Percentiles rank a stretch among this genome's conserved stretches.
Conservation (phyloP, 2,797 vertebrate species). For the Coccyzus lansbergi region DNA sequence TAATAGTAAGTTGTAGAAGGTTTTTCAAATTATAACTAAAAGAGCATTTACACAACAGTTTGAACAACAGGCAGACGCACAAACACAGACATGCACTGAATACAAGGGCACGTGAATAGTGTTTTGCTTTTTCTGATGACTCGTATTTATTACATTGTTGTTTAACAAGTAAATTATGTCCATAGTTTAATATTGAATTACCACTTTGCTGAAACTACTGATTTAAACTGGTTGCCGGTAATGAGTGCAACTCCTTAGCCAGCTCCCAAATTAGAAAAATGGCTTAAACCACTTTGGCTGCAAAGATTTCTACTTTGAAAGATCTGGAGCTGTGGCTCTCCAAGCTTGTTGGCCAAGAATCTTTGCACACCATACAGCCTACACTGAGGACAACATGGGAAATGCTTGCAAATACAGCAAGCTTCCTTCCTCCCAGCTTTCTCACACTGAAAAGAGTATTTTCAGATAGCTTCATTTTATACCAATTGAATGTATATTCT, state of each 20-base stretch:
- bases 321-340: background rate
- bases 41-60: background rate
- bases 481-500: background rate
- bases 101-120: background rate
- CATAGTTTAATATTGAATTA: background rate
- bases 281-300: background rate
- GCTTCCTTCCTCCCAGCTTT: background rate
- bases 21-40: background rate
- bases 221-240: background rate
- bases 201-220: background rate
- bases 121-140: background rate
- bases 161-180: background rate
- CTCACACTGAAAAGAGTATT: background rate
- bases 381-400: background rate
- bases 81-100: rapidly evolving
- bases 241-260: background rate
- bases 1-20: background rate
- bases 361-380: rapidly evolving
- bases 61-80: background rate
- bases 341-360: background rate
- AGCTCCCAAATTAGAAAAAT: background rate
- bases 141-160: background rate
- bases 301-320: background rate
- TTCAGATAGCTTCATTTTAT: background rate
- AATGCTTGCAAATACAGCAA: background rate